Base-by-base conservation (phyloP, 92 coral and sea anemone genomes). In the Porites rus region DNA sequence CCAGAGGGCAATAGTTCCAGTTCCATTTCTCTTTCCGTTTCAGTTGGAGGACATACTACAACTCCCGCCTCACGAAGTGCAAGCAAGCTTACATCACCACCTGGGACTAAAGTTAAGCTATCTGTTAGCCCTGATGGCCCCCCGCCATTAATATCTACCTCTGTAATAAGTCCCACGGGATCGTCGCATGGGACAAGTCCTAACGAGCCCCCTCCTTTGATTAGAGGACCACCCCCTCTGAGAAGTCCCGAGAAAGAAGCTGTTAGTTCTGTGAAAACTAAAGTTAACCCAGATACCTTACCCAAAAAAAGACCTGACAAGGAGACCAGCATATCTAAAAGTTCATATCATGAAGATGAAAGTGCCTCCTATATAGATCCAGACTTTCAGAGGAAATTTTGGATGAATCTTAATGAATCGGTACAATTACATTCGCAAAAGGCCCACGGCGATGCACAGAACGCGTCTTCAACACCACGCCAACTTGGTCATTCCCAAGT, bases 141-240 rank as follows among this genome's bases (percentile, higher is more conserved):
- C 51, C 96, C 95, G 1, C 98, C 96, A 10, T 28, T 93, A 56
- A 78, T 93, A 85, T 19, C 98, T 18, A 87, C 86, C 72, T 83
- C 90, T 11, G 87, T 74, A 8, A 68, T 82, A 38, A 81, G 88
- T 69, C 89, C 93, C 38, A 82, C 88, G 72, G 54, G 65, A 25
- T 75, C 88, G 31, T 71, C 87, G 19, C 93, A 90, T 24, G 87
- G 85, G 65, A 43, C 87, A 18, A 91, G 89, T 79, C 90, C 94
- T 8, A 72, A 81, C 31, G 94, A 94, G 4, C 98, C 98, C 13
- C 98, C 98, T 63, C 98, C 98, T 28, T 75, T 94, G 83, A 94
- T 94, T 28, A 64, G 71, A 58, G 88, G 74, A 7, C 9, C 18
- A 10, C 50, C 28, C 8, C 19, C 74, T 67, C 25, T 54, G 19